Evolutionary conservation across 2,888 invertebrate species (phyloP).

Genomic region (Chouioia cunea): DNA sequence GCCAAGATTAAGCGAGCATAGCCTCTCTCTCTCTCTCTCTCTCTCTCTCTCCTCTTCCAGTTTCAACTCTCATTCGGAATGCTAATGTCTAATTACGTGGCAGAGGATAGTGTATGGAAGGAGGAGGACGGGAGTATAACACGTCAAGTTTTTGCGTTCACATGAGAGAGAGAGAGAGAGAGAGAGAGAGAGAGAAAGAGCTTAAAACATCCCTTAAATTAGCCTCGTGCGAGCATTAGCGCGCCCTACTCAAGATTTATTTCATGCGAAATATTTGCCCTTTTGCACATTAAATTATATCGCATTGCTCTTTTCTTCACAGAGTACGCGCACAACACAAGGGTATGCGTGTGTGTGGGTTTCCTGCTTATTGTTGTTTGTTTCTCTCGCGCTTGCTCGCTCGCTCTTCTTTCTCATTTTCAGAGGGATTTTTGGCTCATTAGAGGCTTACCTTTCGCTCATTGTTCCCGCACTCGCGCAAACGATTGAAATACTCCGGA

Average conservation of each 20-base stretch:
- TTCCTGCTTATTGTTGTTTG: no score
- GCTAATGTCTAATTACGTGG: slow-evolving; percentile 66
- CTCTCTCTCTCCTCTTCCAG: slow-evolving; percentile 32
- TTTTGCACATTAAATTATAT: slow-evolving; percentile 61
- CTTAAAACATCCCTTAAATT: slow-evolving; percentile 69
- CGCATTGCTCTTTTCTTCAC: slow-evolving; percentile 43
- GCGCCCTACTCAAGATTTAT: slow-evolving; percentile 66
- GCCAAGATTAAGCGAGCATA: slow-evolving; percentile 40
- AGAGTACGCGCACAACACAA: slow-evolving; percentile 2
- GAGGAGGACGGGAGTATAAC: slow-evolving; percentile 53
- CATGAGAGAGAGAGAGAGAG: no score
- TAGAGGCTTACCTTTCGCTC: no score
- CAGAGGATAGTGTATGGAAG: slow-evolving; percentile 44
- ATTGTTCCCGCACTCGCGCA: no score
- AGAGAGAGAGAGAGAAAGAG: no score
- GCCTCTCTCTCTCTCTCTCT: slow-evolving; percentile 32
- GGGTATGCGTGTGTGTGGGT: no score
- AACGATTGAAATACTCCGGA: no score
- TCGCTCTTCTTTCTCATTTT: no score
- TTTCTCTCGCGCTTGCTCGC: no score
- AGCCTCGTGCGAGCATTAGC: slow-evolving; percentile 52
- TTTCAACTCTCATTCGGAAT: slow-evolving; percentile 59
- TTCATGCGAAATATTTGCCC: slow-evolving; percentile 64
- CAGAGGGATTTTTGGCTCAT: no score
- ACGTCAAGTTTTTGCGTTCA: slow-evolving; percentile 65